phyloP scores from a whole-genome alignment of 2,888 invertebrate genomes.

The Buathra laborator region DNA sequence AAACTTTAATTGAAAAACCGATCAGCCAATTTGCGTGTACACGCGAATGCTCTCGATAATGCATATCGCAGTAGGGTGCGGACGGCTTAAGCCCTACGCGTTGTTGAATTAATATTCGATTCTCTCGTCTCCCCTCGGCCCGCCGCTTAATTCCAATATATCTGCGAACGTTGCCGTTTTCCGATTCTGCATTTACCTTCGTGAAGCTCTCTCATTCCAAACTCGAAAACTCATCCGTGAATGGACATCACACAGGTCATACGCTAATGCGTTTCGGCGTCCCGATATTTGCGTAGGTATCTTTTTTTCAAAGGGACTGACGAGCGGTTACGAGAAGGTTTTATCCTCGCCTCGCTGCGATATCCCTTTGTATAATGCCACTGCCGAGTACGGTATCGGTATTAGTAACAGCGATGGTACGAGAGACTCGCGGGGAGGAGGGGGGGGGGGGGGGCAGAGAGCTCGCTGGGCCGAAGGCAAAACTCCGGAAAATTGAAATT shows the following conservation, averaged over 20 bases:
- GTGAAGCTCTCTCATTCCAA: neutral
- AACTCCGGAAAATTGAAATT: constrained; percentile 85
- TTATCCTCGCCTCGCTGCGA: constrained; percentile 45
- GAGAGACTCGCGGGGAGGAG: constrained; percentile 22
- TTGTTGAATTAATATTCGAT: constrained; percentile 67
- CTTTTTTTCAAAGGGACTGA: constrained; percentile 50
- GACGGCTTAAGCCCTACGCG: constrained; percentile 48
- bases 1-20: constrained; percentile 67
- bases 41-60: constrained; percentile 56
- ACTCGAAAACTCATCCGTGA: neutral
- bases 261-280: constrained; percentile 67
- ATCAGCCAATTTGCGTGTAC: constrained; percentile 60
- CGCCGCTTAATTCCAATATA: constrained; percentile 54
- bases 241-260: constrained; percentile 38
- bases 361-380: constrained; percentile 56
- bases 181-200: constrained; percentile 50
- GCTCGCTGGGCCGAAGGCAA: constrained; percentile 78
- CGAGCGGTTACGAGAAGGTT: constrained; percentile 41
- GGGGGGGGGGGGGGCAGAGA: constrained; percentile 40
- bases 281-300: constrained; percentile 62
- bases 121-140: neutral
- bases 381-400: constrained; percentile 48
- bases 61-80: constrained; percentile 23
- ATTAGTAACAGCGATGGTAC: constrained; percentile 41
- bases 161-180: constrained; percentile 24